These are phyloP conservation scores for Gymnocheta viridis DNA, from an alignment of 2,888 invertebrate genomes.

Conservation along the genomic window DNA sequence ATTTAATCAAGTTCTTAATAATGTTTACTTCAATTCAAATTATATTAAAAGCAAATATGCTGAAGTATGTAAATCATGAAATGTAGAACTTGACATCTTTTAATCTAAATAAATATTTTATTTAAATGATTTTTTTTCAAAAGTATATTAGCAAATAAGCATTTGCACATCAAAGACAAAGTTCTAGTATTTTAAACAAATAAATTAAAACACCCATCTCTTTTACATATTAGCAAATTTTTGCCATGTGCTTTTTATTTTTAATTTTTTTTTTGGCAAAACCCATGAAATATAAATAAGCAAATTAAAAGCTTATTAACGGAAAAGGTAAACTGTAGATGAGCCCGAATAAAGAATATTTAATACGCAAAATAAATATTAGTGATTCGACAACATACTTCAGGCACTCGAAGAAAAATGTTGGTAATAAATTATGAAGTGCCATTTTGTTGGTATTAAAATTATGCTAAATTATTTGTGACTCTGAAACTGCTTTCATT, in stretches of 20 bases:
- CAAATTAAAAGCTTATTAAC: constrained; percentile 76
- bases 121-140: constrained; percentile 27
- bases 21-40: constrained; percentile 61
- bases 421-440: background rate
- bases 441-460: no score
- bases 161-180: constrained; percentile 55
- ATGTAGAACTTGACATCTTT: constrained; percentile 40
- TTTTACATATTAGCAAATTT: constrained; percentile 55
- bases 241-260: constrained; percentile 9
- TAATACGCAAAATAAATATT: constrained; percentile 58
- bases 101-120: constrained; percentile 62
- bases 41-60: constrained; percentile 48
- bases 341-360: constrained; percentile 48
- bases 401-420: constrained; percentile 20
- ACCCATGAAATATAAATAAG: constrained; percentile 79
- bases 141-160: constrained; percentile 12
- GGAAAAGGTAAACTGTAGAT: constrained; percentile 58
- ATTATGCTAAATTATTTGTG: no score
- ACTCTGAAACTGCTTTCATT: no score
- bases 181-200: constrained; percentile 53
- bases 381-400: background rate
- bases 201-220: constrained; percentile 49
- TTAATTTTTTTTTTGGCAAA: constrained; percentile 60
- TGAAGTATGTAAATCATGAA: background rate
- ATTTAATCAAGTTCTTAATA: constrained; percentile 61